Base-by-base conservation (phyloP, 2,888 invertebrate genomes). In the Ectemnius lituratus region DNA sequence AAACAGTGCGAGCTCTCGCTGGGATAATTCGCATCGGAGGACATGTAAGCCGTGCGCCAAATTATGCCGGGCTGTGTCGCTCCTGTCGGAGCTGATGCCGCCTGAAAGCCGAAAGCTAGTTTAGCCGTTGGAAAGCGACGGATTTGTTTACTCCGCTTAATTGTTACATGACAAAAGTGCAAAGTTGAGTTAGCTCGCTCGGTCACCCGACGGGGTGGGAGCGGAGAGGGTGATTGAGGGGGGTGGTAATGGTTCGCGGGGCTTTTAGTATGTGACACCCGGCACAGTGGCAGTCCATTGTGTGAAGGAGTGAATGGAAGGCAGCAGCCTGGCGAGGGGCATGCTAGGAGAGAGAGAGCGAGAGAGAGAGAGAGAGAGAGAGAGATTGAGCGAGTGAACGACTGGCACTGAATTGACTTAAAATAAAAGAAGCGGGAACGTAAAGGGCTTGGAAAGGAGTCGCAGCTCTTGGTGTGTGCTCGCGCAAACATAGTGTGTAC, bases 11-110 rank as follows among this genome's bases (percentile, higher is more conserved):
- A 16, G 16, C 58, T 67, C 67, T 62, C 63, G n/a, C 62, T 46
- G 37, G 59, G 69, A 69, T 76, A 76, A 76, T 62, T 62, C 67
- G 76, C 62, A 66, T 28, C 47, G 37, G 11, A 6, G 62, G 58
- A 70, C 63, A 75, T 76, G 67, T 67, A 20, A 65, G 75, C 64
- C 67, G 65, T 67, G 67, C 70, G 56, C 65, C 71, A 60, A 62
- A 67, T 52, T 71, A 67, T 59, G 45, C 67, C 57, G 62, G 49
- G 13, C 16, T 20, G 16, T 28, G 11, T 16, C 14, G 16, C n/a
- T 14, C 2, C 8, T 2, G 14, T 1, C 16, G 14, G n/a, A n/a
- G n/a, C 6, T 52, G 16, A 5, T 13, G 16, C 52, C 4, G 16
- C 16, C 8, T 16, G 52, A 52, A 52, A 4, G n/a, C 52, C 52